Conservation (phyloP, 1,140 invertebrate species). For the Aphelenchoides fujianensis region DNA sequence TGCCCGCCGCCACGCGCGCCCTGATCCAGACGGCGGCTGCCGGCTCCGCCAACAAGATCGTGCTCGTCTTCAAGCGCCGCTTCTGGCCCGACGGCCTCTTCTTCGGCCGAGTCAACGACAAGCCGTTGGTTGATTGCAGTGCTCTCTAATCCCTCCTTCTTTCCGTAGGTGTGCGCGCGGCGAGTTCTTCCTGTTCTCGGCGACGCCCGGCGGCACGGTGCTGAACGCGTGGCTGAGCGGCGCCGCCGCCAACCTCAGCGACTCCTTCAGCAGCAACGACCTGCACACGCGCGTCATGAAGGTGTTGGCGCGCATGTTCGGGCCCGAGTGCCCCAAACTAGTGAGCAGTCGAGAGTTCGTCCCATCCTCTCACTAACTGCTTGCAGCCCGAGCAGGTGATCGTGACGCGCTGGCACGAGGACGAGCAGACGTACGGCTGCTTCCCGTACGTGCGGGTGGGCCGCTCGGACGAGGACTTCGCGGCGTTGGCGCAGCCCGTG, state of each 20-base stretch:
- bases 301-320: conserved; percentile 60
- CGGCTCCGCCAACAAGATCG: conserved; percentile 95
- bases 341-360: no score
- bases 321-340: no score
- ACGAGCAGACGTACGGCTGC: conserved; percentile 89
- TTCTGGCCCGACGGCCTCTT: conserved; percentile 95
- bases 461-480: conserved; percentile 90
- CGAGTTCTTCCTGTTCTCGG: conserved; percentile 96
- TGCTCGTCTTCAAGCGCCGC: conserved; percentile 89
- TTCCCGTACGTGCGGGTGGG: conserved; percentile 97
- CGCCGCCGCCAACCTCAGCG: conserved; percentile 91
- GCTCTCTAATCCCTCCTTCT: background rate
- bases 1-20: conserved; percentile 89
- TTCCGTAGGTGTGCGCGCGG: conserved; percentile 58
- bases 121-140: conserved; percentile 83
- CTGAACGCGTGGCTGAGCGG: conserved; percentile 88
- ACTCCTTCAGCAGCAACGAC: conserved; percentile 91
- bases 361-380: conserved; percentile 27
- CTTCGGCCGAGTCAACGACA: conserved; percentile 84
- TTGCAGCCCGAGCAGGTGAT: conserved; percentile 87
- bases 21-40: conserved; percentile 90
- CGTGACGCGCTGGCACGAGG: conserved; percentile 90
- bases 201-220: conserved; percentile 88
- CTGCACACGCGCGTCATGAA: conserved; percentile 71
- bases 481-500: conserved; percentile 85